Evolutionary conservation across 2,888 invertebrate genomes (phyloP), one percentile per base, ranked within the genome.

Genomic region (Hesperia comma): DNA sequence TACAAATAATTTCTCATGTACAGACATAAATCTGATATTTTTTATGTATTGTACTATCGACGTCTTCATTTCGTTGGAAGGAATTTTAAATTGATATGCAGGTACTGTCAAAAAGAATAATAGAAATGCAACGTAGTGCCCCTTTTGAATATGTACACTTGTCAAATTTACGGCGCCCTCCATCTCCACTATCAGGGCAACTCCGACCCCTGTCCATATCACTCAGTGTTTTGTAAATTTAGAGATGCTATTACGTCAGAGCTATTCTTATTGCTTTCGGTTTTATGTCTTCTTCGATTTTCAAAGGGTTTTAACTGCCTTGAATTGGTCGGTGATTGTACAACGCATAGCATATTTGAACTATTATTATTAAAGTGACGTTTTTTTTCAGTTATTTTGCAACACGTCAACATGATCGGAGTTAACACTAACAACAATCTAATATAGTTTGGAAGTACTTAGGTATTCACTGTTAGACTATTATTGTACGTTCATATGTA

Each of bases 151-250:
- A 86, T 81, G 82, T 75, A 70, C 76, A 71, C 82, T 78, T 82
- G 83, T 86, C 84, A 84, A 86, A 80, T 86, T 82, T 84, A 82
- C 78, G 80, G 76, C 78, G 76, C 83, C 84, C 80, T 79, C 73
- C 76, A 79, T 83, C 81, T 75, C 68, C 75, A 73, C 77, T 82
- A 82, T 68, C 81, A 75, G 77, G 74, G 72, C 77, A 68, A 62
- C 68, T 73, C 72, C 77, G 74, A 81, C 82, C 81, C 80, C 72
- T 79, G 78, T 78, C 78, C 72, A 61, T 73, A 73, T 78, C 75
- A 70, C 68, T 76, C 72, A 72, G 73, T 70, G 69, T 71, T 74
- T 71, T 71, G 33, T 14, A 61, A 61, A 61, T 60, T 60, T 54
- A 60, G 66, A 57, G 66, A 53, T 37, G 60, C 60, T 46, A 66